Conservation (phyloP, 2,888 invertebrate genomes). For the Rhyacophila evoluta region DNA sequence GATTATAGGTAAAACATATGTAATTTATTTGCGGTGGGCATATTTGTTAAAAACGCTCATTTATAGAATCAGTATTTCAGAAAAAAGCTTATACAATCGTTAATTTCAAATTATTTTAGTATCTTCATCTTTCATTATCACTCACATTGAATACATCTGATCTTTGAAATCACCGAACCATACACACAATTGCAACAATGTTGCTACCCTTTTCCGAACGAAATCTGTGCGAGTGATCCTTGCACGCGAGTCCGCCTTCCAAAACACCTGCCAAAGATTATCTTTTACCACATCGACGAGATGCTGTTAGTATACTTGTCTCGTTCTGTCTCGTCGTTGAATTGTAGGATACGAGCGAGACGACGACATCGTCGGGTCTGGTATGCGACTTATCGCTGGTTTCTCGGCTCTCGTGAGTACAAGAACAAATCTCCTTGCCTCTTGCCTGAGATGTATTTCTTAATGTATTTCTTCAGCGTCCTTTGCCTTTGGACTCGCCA, state of each 20-base stretch:
- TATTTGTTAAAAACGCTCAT: too few relatives aligned
- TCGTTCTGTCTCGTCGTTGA: neutral
- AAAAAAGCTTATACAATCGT: too few relatives aligned
- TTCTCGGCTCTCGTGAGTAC: slow-evolving; percentile 3
- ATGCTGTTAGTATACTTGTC: neutral
- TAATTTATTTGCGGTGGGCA: too few relatives aligned
- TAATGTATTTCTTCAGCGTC: slow-evolving; percentile 9
- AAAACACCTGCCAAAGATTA: slow-evolving; percentile 15
- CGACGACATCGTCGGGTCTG: slow-evolving; percentile 32
- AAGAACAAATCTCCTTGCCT: slow-evolving; percentile 7
- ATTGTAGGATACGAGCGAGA: slow-evolving; percentile 31
- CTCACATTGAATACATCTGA: neutral
- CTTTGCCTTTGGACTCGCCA: slow-evolving; percentile 24
- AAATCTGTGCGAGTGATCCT: neutral
- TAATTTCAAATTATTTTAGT: too few relatives aligned
- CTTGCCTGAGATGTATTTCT: neutral
- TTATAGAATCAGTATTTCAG: too few relatives aligned
- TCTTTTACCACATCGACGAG: neutral
- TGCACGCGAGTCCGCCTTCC: slow-evolving; percentile 17
- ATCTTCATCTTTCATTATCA: too few relatives aligned
- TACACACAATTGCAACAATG: neutral
- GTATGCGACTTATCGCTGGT: slow-evolving; percentile 42
- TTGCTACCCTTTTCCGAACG: neutral
- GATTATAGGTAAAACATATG: too few relatives aligned
- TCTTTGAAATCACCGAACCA: neutral